These are phyloP conservation scores for Pogonomyrmex californicus DNA, from an alignment of 1,140 invertebrate species.

Conservation along the genomic window DNA sequence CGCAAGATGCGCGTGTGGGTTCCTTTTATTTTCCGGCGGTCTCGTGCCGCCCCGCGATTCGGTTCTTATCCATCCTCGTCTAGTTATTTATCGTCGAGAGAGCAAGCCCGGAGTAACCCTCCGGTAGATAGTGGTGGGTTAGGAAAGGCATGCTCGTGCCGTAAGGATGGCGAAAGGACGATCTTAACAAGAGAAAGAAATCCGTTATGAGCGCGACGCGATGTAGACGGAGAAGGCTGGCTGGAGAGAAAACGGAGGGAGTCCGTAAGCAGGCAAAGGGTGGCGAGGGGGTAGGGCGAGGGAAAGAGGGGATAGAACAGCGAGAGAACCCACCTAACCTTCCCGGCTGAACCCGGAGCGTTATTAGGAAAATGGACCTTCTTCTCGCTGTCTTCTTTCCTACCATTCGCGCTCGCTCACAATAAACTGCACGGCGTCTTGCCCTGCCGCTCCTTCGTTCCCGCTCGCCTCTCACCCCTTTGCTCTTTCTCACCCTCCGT, in stretches of 20 bases:
- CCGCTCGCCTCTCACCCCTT: conserved; percentile 25
- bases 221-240: not conserved
- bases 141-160: conserved; percentile 42
- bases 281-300: not conserved
- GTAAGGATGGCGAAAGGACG: conserved; percentile 49
- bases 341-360: conserved; percentile 54
- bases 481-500: conserved; percentile 28
- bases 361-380: conserved; percentile 79
- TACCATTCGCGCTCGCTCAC: conserved; percentile 44
- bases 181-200: conserved; percentile 65
- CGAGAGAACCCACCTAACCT: conserved; percentile 46
- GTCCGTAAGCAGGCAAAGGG: not conserved
- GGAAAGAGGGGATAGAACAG: not conserved
- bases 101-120: conserved; percentile 21
- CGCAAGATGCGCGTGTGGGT: conserved; percentile 7
- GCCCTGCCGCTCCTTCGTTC: conserved; percentile 36
- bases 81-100: conserved; percentile 66
- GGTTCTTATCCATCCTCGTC: conserved; percentile 41
- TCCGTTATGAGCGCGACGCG: conserved; percentile 27
- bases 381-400: conserved; percentile 42
- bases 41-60: not conserved
- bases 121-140: not conserved
- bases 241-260: not conserved
- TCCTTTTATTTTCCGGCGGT: conserved; percentile 42
- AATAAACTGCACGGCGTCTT: conserved; percentile 62